A percentile compares a stretch with the other conserved stretches of the same genome.
phyloP scores from a whole-genome alignment of 2,797 vertebrate species.

The Bradypus variegatus region DNA sequence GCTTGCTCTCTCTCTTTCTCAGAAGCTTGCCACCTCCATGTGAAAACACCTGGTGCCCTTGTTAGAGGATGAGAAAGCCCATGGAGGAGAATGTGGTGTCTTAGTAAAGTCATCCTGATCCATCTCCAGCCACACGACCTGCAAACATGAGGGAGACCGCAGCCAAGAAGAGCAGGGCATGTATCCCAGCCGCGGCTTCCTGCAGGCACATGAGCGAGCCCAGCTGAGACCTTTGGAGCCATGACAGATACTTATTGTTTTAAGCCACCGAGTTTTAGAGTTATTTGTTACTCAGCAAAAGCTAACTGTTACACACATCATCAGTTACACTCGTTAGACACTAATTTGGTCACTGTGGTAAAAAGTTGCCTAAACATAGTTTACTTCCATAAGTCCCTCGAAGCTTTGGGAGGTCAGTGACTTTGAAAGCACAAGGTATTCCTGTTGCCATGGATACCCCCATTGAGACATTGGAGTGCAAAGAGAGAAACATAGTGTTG shows the following conservation, averaged over 20 bases:
- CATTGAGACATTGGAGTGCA: slow-evolving; percentile 69
- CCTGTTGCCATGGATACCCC: slow-evolving; percentile 79
- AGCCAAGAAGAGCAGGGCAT: neutral
- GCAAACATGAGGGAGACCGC: neutral
- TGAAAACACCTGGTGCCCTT: neutral
- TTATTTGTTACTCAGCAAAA: slow-evolving; percentile 37
- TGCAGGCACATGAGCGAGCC: neutral
- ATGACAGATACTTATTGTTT: neutral
- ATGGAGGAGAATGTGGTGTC: neutral
- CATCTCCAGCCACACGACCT: neutral
- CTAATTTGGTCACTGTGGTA: neutral
- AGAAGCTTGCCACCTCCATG: neutral
- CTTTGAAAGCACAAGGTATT: slow-evolving; percentile 65
- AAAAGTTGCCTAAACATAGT: slow-evolving; percentile 13
- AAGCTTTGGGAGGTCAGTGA: slow-evolving; percentile 49
- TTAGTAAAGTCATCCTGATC: neutral
- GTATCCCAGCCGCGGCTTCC: neutral
- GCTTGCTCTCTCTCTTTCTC: neutral
- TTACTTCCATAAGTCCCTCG: neutral
- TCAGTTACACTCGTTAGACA: neutral
- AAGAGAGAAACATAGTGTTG: slow-evolving; percentile 76
- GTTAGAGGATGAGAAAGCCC: neutral
- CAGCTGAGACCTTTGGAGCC: neutral
- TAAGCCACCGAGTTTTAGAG: neutral
- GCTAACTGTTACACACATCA: slow-evolving; percentile 20